Conservation (phyloP, 2,113 vertebrate species). For the Stigmatopora nigra region DNA sequence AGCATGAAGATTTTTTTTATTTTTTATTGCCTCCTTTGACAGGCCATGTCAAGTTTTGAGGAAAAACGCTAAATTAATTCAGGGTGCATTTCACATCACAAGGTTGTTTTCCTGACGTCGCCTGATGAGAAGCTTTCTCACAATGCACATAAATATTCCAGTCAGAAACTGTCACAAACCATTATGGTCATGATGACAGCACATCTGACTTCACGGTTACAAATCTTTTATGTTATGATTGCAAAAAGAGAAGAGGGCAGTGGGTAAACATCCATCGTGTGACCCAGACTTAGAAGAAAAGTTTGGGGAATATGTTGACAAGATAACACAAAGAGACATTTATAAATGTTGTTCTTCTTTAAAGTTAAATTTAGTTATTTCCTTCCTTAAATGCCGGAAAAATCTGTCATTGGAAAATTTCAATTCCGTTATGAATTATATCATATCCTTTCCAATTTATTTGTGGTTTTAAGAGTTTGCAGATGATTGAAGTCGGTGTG, state of each 20-base stretch:
- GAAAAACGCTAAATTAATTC: not conserved
- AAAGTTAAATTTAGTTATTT: not conserved
- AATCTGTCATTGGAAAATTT: not conserved
- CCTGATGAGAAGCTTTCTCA: slow-evolving; percentile 17
- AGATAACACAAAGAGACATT: slow-evolving; percentile 8
- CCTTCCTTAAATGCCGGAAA: not conserved
- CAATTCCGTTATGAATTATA: not conserved
- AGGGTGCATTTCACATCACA: slow-evolving; percentile 13
- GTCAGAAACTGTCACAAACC: slow-evolving; percentile 35
- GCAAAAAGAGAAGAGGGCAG: slow-evolving; percentile 3
- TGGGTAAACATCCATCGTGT: not conserved
- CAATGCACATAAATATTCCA: slow-evolving; percentile 42
- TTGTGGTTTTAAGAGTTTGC: not conserved
- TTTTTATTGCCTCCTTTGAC: not conserved
- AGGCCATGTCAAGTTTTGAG: slow-evolving; percentile 24
- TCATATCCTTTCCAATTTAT: not conserved
- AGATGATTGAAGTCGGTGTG: slow-evolving; percentile 1
- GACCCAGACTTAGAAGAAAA: slow-evolving; percentile 3
- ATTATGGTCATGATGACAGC: slow-evolving; percentile 21
- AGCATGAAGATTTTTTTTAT: slow-evolving; percentile 18
- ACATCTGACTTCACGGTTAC: slow-evolving; percentile 22
- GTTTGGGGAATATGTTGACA: not conserved
- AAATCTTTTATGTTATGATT: slow-evolving; percentile 20
- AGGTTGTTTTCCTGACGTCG: slow-evolving; percentile 23
- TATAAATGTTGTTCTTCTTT: not conserved